phyloP scores from a whole-genome alignment of 1,140 invertebrate genomes.

The Meteorus sp. region DNA sequence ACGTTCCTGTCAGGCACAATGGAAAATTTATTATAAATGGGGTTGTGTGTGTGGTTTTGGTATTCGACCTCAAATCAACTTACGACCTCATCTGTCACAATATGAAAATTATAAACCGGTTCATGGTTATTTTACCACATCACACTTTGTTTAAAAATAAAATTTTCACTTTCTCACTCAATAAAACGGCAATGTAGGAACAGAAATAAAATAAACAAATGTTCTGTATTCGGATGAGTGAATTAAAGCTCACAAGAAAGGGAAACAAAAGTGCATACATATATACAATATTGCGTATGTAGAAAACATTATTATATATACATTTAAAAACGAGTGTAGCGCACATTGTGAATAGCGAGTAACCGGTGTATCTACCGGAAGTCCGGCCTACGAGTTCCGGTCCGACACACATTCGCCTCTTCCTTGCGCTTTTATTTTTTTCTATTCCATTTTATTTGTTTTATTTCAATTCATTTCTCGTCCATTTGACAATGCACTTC shows the following conservation, averaged over 20 bases:
- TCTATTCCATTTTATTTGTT: conserved; percentile 23
- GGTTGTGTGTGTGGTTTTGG: conserved; percentile 11
- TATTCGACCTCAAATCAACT: conserved; percentile 8
- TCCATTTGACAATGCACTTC: conserved; percentile 20
- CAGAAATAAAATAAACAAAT: neutral
- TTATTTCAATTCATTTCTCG: conserved; percentile 29
- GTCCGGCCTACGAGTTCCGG: conserved; percentile 60
- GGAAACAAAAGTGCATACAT: neutral
- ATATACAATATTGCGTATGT: neutral
- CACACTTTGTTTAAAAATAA: neutral
- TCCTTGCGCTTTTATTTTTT: conserved; percentile 35
- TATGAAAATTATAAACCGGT: neutral
- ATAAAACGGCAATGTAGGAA: no score
- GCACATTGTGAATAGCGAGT: conserved; percentile 40
- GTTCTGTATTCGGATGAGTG: neutral
- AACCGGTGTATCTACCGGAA: conserved; percentile 56
- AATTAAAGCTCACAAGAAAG: neutral
- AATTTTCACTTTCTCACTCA: no score
- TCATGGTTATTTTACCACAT: neutral
- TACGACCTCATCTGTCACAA: conserved; percentile 2
- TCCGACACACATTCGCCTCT: conserved; percentile 40
- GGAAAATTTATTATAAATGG: conserved; percentile 10
- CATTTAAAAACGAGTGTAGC: neutral
- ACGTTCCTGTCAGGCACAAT: neutral
- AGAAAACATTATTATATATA: no score